A percentile compares a stretch with the other conserved stretches of the same genome.
Conservation (phyloP, 2,797 vertebrate genomes). For the Borostomias antarcticus region DNA sequence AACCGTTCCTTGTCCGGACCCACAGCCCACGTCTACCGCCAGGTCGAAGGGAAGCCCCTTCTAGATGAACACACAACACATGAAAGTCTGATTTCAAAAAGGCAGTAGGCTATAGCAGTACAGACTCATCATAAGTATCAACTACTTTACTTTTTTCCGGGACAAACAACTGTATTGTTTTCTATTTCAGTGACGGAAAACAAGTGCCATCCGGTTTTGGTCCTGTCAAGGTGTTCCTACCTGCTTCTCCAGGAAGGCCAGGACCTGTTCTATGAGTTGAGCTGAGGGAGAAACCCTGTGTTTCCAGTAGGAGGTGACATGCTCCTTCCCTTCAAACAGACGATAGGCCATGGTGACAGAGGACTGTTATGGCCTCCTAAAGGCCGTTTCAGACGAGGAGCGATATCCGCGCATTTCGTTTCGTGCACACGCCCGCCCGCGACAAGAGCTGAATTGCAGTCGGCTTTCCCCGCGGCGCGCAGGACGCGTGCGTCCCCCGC, state of each 20-base stretch:
- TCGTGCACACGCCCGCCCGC: too few species aligned
- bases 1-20: conserved; percentile 76
- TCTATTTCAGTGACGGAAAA: neutral
- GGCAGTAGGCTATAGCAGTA: neutral
- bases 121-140: neutral
- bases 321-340: conserved; percentile 76
- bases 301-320: conserved; percentile 75
- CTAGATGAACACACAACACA: conserved; percentile 47
- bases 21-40: conserved; percentile 80
- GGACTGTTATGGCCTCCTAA: neutral
- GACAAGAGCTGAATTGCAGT: too few species aligned
- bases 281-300: conserved; percentile 75
- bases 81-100: neutral
- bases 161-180: neutral
- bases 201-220: too few species aligned
- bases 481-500: too few species aligned
- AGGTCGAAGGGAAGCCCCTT: conserved; percentile 55
- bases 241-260: conserved; percentile 72
- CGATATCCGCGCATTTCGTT: too few species aligned
- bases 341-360: conserved; percentile 67
- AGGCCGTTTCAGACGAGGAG: too few species aligned
- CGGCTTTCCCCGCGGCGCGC: too few species aligned
- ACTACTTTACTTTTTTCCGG: too few species aligned
- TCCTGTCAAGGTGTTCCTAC: conserved; percentile 59
- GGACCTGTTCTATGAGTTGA: conserved; percentile 67